These are phyloP conservation scores for Mamestra configurata DNA, from an alignment of 1,140 invertebrate species.

Conservation along the genomic window DNA sequence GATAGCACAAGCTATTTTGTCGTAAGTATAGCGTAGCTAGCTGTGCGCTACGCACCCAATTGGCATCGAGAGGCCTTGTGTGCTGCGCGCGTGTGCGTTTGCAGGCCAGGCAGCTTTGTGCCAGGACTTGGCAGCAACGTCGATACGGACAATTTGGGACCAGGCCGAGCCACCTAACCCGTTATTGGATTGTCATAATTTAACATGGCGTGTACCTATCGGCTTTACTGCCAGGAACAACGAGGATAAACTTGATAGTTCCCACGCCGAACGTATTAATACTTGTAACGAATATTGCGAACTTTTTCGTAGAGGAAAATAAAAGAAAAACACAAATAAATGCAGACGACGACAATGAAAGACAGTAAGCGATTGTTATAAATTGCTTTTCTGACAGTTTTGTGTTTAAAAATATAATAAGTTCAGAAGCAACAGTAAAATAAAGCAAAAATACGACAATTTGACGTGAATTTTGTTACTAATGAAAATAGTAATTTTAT, in stretches of 20 bases:
- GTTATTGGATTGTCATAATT: slow-evolving; percentile 84
- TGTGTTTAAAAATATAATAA: slow-evolving; percentile 34
- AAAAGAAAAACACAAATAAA: slow-evolving; percentile 32
- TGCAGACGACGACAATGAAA: slow-evolving; percentile 38
- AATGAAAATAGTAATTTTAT: slow-evolving; percentile 30
- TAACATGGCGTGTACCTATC: slow-evolving; percentile 73
- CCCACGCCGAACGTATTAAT: slow-evolving; percentile 57
- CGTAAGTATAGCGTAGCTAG: slow-evolving; percentile 40
- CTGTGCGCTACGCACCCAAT: slow-evolving; percentile 16
- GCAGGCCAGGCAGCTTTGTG: slow-evolving; percentile 61
- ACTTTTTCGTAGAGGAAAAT: slow-evolving; percentile 27
- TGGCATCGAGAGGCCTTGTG: slow-evolving; percentile 28
- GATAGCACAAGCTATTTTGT: neutral
- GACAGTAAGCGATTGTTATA: slow-evolving; percentile 41
- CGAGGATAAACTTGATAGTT: slow-evolving; percentile 61
- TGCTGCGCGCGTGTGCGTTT: slow-evolving; percentile 46
- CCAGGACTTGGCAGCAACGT: slow-evolving; percentile 77
- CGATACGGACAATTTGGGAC: slow-evolving; percentile 78
- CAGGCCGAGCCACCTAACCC: slow-evolving; percentile 74
- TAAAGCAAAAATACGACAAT: slow-evolving; percentile 31
- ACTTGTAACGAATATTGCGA: slow-evolving; percentile 39
- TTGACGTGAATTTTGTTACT: slow-evolving; percentile 16
- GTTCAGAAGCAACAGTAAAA: neutral
- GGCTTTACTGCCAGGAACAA: slow-evolving; percentile 66
- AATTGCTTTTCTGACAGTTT: slow-evolving; percentile 37